Base-by-base conservation (phyloP, 2,888 invertebrate species). In the Lymantria monacha region DNA sequence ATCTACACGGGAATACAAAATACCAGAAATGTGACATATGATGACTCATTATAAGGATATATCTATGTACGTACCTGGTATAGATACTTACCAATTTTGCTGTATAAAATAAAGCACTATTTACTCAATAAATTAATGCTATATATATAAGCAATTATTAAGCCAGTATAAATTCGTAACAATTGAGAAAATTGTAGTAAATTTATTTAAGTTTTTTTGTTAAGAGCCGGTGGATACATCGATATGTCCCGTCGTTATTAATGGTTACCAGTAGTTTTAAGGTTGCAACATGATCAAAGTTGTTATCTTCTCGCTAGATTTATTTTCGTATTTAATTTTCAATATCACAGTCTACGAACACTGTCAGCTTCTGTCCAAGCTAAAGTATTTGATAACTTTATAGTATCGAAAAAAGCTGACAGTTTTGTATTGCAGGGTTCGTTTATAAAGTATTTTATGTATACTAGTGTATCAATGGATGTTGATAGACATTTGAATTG, bases 251-350 rank as follows among this genome's bases (percentile, higher is more conserved):
- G 69, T 76, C 73, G 72, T 69, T 74, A 76, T 70, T 62, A 69
- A 82, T 87, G 76, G 89, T 89, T 90, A 90, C 89, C 90, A 89
- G 69, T 91, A 91, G 88, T 71, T 82, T 65, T 89, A 89, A 87
- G 88, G 63, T 74, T 70, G 68, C 67, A 74, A 72, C 63, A 72
- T 73, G 74, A 79, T 80, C 76, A 70, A 72, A 78, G 69, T 81
- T 87, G 74, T 79, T 80, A 75, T 80, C 71, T 79, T 10, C 76
- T 74, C 59, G 60, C 72, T 69, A 81, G 72, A 72, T 75, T 74
- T 72, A 73, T 74, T 66, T 59, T 69, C 57, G 42, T 63, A 63
- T 56, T 79, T 73, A 70, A 79, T 85, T 89, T 85, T 89, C 83
- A 87, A 89, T 90, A 91, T 90, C 90, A 90, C 90, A 90, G 89